Base-by-base conservation (phyloP, 2,888 invertebrate species). In the Adineta ricciae region DNA sequence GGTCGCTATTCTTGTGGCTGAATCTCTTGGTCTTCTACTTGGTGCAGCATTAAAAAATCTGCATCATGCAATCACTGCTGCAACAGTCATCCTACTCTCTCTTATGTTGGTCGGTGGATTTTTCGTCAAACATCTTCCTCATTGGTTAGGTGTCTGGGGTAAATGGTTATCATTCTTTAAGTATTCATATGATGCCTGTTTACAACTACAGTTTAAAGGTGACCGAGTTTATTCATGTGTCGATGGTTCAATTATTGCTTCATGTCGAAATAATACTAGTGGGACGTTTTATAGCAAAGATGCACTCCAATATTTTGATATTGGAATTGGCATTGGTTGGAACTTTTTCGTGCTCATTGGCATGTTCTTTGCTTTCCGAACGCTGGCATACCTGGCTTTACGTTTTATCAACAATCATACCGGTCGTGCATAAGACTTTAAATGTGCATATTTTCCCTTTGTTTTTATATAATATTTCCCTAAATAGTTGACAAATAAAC, bases 41-140 rank as follows among this genome's bases (percentile, higher is more conserved):
- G 82, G 46, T 82, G 82, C 49, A 41, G 14, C 41, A 27, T 41
- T 82, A 0, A 82, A 41, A 46, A 82, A 82, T 49, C 41, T 82
- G 41, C n/a, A 82, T n/a, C 38, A 46, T 41, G 41, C 82, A 82
- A 82, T 82, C 2, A 46, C 82, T 24, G 21, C 1, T 16, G 82
- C 41, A 3, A 82, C n/a, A 24, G 16, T 82, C 3, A 14, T 82
- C 19, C 24, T 82, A 0, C 14, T 82, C 1, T 24, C n/a, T 82
- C 41, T 49, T 5, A 82, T 82, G 82, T 82, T 82, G 41, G n/a
- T 82, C 2, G 82, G 82, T 27, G 82, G 82, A 24, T 82, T 82
- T 27, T 82, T 27, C 19, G 82, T 82, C 27, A 24, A 46, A 82
- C 24, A 82, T 46, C 14, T 82, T 9, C 82, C 82, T n/a, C 82